Evolutionary conservation across 2,113 vertebrate species (phyloP).

Genomic region (Apus apus): DNA sequence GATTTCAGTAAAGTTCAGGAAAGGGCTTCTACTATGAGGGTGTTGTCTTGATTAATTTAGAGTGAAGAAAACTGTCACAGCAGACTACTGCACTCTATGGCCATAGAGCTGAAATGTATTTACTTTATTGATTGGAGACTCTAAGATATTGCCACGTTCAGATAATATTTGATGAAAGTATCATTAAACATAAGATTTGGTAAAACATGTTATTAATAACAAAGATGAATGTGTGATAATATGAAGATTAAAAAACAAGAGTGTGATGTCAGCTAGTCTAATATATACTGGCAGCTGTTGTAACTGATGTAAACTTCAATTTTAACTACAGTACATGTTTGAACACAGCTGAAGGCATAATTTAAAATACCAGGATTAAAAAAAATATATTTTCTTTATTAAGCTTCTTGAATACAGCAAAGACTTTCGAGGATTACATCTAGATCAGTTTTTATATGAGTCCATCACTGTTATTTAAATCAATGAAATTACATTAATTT

Average conservation of each 20-base stretch:
- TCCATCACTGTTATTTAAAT: background rate
- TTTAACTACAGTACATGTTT: background rate
- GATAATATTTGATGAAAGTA: background rate
- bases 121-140: background rate
- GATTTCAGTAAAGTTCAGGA: background rate
- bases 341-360: background rate
- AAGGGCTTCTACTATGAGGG: background rate
- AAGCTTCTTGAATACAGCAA: background rate
- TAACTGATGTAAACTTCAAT: background rate
- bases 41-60: background rate
- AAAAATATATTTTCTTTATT: background rate
- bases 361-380: background rate
- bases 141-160: background rate
- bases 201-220: background rate
- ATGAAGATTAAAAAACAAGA: background rate
- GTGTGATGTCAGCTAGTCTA: background rate
- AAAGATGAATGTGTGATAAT: background rate
- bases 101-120: background rate
- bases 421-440: background rate
- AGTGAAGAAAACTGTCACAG: background rate
- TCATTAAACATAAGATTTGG: background rate
- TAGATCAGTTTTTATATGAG: background rate
- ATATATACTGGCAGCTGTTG: background rate
- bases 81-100: background rate
- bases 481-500: background rate